phyloP scores from a whole-genome alignment of 1,140 invertebrate genomes.

The Drosophila subobscura region DNA sequence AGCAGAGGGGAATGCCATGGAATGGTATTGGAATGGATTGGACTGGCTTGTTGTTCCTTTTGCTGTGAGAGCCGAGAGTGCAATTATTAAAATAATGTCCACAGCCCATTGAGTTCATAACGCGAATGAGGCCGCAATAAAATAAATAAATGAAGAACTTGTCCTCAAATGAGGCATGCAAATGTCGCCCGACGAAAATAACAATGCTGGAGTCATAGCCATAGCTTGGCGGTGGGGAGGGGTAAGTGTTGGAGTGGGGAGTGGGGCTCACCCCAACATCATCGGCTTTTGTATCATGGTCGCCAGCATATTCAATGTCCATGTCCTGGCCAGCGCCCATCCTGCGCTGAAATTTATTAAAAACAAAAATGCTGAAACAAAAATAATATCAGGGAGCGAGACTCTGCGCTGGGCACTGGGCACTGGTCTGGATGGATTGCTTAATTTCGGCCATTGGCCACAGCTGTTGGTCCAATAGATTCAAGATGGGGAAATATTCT shows the following conservation, averaged over 20 bases:
- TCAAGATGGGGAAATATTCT: conserved; percentile 41
- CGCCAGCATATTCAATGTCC: conserved; percentile 6
- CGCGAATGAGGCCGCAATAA: conserved; percentile 83
- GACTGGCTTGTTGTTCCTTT: conserved; percentile 16
- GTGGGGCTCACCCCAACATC: conserved; percentile 1
- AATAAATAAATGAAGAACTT: conserved; percentile 83
- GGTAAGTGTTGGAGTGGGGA: too few relatives aligned
- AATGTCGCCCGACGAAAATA: conserved; percentile 57
- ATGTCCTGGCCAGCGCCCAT: conserved; percentile 21
- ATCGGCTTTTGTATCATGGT: conserved; percentile 23
- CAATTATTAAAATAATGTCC: conserved; percentile 82
- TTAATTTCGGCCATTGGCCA: conserved; percentile 53
- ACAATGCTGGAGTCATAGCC: conserved; percentile 6
- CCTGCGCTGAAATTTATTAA: conserved; percentile 69
- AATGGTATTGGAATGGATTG: too few relatives aligned
- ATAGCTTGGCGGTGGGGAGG: background rate
- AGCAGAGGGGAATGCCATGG: background rate
- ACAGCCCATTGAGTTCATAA: conserved; percentile 83
- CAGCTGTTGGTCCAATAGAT: conserved; percentile 52
- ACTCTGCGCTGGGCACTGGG: too few relatives aligned
- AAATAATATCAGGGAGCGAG: conserved; percentile 26
- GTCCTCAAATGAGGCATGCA: conserved; percentile 79
- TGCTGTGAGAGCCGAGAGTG: conserved; percentile 31
- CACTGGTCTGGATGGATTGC: conserved; percentile 27
- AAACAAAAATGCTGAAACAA: conserved; percentile 35